Base-by-base conservation (phyloP, 2,888 invertebrate genomes). In the Mythimna impura region DNA sequence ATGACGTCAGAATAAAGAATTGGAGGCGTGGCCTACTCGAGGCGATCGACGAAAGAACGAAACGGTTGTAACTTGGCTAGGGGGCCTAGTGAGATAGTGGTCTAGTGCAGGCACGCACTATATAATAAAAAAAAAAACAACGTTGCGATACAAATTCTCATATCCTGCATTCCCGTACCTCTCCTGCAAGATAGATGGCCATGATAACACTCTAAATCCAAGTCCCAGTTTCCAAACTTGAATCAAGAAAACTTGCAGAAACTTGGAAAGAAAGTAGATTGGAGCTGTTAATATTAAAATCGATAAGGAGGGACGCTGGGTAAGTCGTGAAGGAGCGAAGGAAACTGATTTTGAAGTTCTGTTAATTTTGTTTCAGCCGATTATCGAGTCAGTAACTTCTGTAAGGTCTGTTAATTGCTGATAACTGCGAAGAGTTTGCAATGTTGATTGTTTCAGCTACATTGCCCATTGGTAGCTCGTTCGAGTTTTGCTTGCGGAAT, bases 401-500 rank as follows among this genome's bases (percentile, higher is more conserved):
- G 84, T 78, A 84, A 89, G 86, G 88, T 86, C 89, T 91, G 91
- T 88, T 92, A 92, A 91, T 92, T 89, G 88, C 85, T 90, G 91
- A 91, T 91, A 91, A 89, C 87, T 89, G 87, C 80, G 75, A 78
- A 80, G 89, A 91, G 88, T 90, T 91, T 82, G 75, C 76, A 66
- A 74, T 88, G 90, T 89, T 90, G 89, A 90, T 91, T 90, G 91
- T 91, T 90, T 86, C 86, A 85, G 88, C 36, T 43, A 67, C 77
- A 80, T 78, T 87, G 88, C 84, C 84, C 64, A 69, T 65, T 86
- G 89, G 84, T 83, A 87, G 87, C 84, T 88, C 85, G 66, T 74
- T 82, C 52, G 65, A 78, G 30, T 68, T 74, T 72, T 14, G 14
- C 9, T 76, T 65, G 64, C 30, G 67, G 80, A 66, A 69, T 66